Evolutionary conservation across 2,888 invertebrate genomes (phyloP).

Genomic region (Sarcophaga variegata): DNA sequence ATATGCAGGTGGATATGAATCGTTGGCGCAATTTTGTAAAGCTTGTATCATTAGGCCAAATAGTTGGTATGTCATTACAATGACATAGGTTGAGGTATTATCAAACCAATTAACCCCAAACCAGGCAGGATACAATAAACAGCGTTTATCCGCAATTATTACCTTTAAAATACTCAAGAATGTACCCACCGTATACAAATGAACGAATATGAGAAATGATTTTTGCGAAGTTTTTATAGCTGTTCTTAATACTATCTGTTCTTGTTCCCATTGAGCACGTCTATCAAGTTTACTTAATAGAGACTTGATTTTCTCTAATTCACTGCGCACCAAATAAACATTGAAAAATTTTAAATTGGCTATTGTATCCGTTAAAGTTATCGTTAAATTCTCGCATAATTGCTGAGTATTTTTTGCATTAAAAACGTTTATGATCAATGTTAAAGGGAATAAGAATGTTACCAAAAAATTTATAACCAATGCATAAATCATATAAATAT

Average conservation of each 20-base stretch:
- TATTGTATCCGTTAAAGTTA: constrained; percentile 77
- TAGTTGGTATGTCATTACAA: constrained; percentile 75
- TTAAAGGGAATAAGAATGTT: constrained; percentile 77
- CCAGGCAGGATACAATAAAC: constrained; percentile 78
- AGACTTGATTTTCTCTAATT: constrained; percentile 72
- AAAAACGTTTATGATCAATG: constrained; percentile 76
- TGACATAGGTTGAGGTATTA: constrained; percentile 70
- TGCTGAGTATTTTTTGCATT: constrained; percentile 73
- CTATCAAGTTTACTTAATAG: constrained; percentile 71
- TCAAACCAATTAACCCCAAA: constrained; percentile 76
- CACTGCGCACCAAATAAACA: constrained; percentile 74
- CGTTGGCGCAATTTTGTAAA: constrained; percentile 77
- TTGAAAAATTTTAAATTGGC: constrained; percentile 78
- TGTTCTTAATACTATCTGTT: constrained; percentile 69
- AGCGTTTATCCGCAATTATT: constrained; percentile 69
- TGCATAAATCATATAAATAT: constrained; percentile 71
- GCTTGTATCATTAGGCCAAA: constrained; percentile 76
- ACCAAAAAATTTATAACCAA: constrained; percentile 74
- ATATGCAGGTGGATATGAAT: constrained; percentile 79
- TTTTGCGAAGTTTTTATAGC: constrained; percentile 72
- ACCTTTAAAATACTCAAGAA: constrained; percentile 74
- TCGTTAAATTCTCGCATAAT: constrained; percentile 78
- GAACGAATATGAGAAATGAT: constrained; percentile 74
- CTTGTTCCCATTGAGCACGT: constrained; percentile 64
- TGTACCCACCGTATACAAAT: constrained; percentile 75